Base-by-base conservation (phyloP, 1,140 invertebrate genomes). In the Pseudomyrmex dendroicus region DNA sequence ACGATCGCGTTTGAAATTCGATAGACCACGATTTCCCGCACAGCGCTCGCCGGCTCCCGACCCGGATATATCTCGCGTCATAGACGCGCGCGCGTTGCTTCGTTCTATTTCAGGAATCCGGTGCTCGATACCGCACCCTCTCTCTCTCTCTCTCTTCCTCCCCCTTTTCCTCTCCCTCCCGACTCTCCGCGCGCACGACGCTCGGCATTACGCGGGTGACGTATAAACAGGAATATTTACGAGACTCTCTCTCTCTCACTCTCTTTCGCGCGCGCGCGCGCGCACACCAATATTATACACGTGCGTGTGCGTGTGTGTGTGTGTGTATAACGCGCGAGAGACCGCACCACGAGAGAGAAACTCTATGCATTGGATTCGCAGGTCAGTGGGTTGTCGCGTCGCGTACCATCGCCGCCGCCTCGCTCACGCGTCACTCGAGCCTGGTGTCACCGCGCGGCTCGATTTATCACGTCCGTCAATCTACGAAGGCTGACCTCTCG, bases 401-500 rank as follows among this genome's bases (percentile, higher is more conserved):
- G 90, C 84, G 66, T 80, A 12, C 50, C 50, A 70, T 70, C 46
- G 66, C 66, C 66, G 12, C 13, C 64, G 35, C 20, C 44, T 78
- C 64, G 76, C 61, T 76, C 35, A 76, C 76, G 54, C 76, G 89
- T 93, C 90, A 89, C 86, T 85, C 83, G 73, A 72, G 84, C 82
- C 76, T 35, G 84, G 61, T 89, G 86, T 89, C 87, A 89, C 80
- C 80, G 76, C 64, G 84, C 64, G 84, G 86, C 87, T 89, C 90
- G 91, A 91, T 92, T 94, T 94, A 94, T 94, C 93, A 90, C 88
- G 84, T 91, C 91, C 92, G 93, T 94, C 93, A 93, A 94, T 94
- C 93, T 93, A 90, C 86, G 84, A 77, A 89, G 87, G 82, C 89
- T 94, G 93, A 94, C 93, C 93, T 93, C 92, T 90, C 89, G 90